These are phyloP conservation scores for Cygnus olor DNA, from an alignment of 2,797 vertebrate genomes.

Conservation along the genomic window DNA sequence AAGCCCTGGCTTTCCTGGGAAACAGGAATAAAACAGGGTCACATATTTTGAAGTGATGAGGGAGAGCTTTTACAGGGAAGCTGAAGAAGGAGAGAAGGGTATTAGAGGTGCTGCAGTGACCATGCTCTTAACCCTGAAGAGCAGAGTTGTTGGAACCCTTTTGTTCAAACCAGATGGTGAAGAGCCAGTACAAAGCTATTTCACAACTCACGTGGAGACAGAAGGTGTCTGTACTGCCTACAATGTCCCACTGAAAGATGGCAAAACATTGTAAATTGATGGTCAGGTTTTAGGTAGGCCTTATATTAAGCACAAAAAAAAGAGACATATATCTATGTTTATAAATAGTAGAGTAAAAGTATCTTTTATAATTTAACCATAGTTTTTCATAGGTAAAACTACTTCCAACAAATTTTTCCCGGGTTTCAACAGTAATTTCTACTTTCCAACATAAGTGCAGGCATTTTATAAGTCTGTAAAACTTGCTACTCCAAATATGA, in stretches of 20 bases:
- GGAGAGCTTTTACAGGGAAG: not conserved
- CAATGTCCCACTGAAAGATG: not conserved
- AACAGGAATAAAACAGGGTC: not conserved
- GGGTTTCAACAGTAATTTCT: not conserved
- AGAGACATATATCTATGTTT: accelerated
- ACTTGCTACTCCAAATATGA: not conserved
- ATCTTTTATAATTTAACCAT: not conserved
- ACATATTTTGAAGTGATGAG: not conserved
- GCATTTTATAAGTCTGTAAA: not conserved
- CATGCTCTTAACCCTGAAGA: not conserved
- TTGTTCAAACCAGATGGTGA: not conserved
- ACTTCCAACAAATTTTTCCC: not conserved
- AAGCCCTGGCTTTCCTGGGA: not conserved
- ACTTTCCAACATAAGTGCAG: not conserved
- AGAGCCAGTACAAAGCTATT: not conserved
- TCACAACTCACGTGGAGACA: not conserved
- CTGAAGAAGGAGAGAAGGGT: accelerated
- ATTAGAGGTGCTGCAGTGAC: accelerated
- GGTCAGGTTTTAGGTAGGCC: accelerated
- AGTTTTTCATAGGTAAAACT: not conserved
- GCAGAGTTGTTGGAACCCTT: not conserved
- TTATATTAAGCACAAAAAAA: not conserved
- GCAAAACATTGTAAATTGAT: not conserved
- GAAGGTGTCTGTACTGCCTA: not conserved
- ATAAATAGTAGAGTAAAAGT: not conserved